These are phyloP conservation scores for Athalia circularis DNA, from an alignment of 2,888 invertebrate species.

Conservation along the genomic window DNA sequence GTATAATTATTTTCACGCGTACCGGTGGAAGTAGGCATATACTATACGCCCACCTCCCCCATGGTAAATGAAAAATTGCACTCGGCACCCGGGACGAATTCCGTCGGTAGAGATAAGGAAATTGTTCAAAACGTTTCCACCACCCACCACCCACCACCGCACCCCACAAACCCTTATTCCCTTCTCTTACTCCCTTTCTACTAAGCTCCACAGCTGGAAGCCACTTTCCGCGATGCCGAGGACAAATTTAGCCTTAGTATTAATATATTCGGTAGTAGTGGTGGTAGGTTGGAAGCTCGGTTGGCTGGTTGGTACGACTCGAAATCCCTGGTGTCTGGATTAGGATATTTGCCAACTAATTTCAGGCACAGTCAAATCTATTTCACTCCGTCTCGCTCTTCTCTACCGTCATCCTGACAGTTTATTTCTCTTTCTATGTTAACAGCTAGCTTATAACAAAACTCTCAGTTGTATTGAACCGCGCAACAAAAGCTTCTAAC, in stretches of 20 bases:
- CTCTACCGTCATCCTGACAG: neutral
- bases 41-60: neutral
- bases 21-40: neutral
- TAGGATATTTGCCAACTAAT: slow-evolving; percentile 42
- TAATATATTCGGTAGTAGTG: slow-evolving; percentile 18
- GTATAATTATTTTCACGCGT: slow-evolving; percentile 38
- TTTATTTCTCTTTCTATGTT: neutral
- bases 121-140: slow-evolving; percentile 10
- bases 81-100: slow-evolving; percentile 17
- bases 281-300: too few relatives aligned
- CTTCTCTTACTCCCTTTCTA: too few relatives aligned
- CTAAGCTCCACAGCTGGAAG: neutral
- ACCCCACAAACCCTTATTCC: too few relatives aligned
- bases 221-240: slow-evolving; percentile 1
- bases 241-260: slow-evolving; percentile 30
- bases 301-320: neutral
- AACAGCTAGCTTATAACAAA: neutral
- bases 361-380: slow-evolving; percentile 23
- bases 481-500: neutral
- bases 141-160: neutral
- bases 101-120: slow-evolving; percentile 40
- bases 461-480: neutral
- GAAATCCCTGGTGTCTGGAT: slow-evolving; percentile 33
- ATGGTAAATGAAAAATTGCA: slow-evolving; percentile 21
- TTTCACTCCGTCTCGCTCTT: neutral